Evolutionary conservation across 30 jellyfish, hydroid and myxozoan genomes (phyloP).

Genomic region (Cassiopea andromeda): DNA sequence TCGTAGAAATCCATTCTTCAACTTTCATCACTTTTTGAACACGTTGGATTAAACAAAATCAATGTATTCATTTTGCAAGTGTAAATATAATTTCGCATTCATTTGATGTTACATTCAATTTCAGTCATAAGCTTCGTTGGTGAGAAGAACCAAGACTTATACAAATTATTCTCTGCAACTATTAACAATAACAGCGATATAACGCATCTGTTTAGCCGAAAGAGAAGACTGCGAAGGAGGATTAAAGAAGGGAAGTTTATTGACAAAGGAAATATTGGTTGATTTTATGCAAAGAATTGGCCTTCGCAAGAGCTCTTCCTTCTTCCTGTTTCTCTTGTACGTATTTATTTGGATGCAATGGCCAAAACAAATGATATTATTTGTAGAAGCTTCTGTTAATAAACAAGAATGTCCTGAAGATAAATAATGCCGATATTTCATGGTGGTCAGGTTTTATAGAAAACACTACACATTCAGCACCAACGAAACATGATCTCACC

Average conservation of each 20-base stretch:
- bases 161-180: slow-evolving; percentile 51
- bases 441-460: too few relatives aligned
- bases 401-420: too few relatives aligned
- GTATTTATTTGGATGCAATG: too few relatives aligned
- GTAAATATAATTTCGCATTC: background rate
- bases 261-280: background rate
- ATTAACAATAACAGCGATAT: slow-evolving; percentile 36
- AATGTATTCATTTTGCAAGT: too few relatives aligned
- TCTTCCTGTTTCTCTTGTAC: background rate
- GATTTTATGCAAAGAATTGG: background rate
- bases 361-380: too few relatives aligned
- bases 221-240: slow-evolving; percentile 67
- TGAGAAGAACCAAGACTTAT: slow-evolving; percentile 58
- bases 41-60: too few relatives aligned
- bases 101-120: background rate
- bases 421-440: too few relatives aligned
- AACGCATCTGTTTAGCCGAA: slow-evolving; percentile 69
- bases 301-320: background rate
- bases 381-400: too few relatives aligned
- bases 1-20: too few relatives aligned
- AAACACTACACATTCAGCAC: too few relatives aligned
- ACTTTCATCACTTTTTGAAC: too few relatives aligned
- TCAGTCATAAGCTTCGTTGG: slow-evolving; percentile 78
- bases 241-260: slow-evolving; percentile 44
- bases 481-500: too few relatives aligned